Conservation (phyloP, 2,888 invertebrate species). For the Emesis furor region DNA sequence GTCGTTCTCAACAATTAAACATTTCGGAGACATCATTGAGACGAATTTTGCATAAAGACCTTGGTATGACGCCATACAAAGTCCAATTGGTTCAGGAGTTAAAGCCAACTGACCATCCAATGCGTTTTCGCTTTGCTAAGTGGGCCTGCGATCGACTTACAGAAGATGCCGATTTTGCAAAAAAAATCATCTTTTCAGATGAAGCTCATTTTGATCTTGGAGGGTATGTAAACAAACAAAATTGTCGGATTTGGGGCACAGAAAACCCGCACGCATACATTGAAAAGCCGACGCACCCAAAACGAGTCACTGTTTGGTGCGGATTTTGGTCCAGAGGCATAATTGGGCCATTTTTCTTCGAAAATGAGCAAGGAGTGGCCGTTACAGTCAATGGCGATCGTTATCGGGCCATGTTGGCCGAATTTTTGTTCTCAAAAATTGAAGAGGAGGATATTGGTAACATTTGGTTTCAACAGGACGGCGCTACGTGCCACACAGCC, state of each 20-base stretch:
- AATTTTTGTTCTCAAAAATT: constrained; percentile 30
- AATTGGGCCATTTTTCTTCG: constrained; percentile 58
- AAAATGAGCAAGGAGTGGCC: constrained; percentile 48
- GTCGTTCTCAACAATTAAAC: constrained; percentile 34
- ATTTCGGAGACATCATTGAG: constrained; percentile 62
- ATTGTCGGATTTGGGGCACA: constrained; percentile 54
- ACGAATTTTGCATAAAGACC: constrained; percentile 68
- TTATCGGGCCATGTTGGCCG: constrained; percentile 40
- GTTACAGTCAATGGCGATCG: constrained; percentile 45
- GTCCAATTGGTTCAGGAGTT: constrained; percentile 67
- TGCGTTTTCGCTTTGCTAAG: constrained; percentile 52
- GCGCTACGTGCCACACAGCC: constrained; percentile 45
- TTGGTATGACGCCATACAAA: constrained; percentile 59
- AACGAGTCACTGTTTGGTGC: constrained; percentile 53
- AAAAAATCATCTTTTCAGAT: constrained; percentile 54
- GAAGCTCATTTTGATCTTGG: constrained; percentile 44
- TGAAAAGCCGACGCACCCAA: constrained; percentile 51
- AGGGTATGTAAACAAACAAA: constrained; percentile 38
- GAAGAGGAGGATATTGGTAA: constrained; percentile 12
- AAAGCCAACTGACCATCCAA: constrained; percentile 41
- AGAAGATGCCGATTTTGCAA: constrained; percentile 44
- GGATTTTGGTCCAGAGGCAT: constrained; percentile 47
- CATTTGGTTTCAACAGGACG: constrained; percentile 44
- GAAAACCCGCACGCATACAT: constrained; percentile 55
- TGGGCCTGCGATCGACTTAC: constrained; percentile 53